Base-by-base conservation (phyloP, 30 jellyfish, hydroid and myxozoan species). In the Turritopsis dohrnii region DNA sequence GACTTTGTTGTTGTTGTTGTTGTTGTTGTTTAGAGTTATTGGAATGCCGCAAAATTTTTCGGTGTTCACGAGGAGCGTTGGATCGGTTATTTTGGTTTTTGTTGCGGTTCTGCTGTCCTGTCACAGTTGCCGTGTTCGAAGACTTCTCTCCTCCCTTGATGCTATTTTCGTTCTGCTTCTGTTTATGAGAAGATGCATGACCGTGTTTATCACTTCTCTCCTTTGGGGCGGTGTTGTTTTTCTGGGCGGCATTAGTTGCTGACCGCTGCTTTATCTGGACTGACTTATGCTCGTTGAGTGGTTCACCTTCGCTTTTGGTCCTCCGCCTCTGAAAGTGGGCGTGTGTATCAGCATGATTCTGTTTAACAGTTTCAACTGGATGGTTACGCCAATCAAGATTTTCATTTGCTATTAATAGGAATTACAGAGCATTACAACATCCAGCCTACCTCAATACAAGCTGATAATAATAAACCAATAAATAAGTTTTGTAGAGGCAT, bases 81-180 rank as follows among this genome's bases (percentile, higher is more conserved):
- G 30, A 76, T 25, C 71, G 90, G 86, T 87, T 69, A 89, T 85
- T 85, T 81, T 41, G 95, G 89, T 22, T 90, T 82, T 79, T 90
- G 75, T 72, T 53, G 81, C 65, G 81, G 18, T 71, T 53, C 23
- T 30, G 87, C 21, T 80, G 87, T 8, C 65, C 60, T 30, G 54
- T 26, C 21, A 84, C 18, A 23, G 52, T 26, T 26, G 65, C 23
- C 18, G 41, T 20, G 79, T 23, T 76, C 29, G 41, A 28, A 24
- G 79, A 25, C 24, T 30, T 26, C 53, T 79, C 54, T 20, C 30
- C 79, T 20, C 52, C 79, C 76, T 79, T 79, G 30, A 13, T 0
- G 52, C 21, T 21, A 30, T 24, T 76, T 16, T 53, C 79, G 52
- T 79, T 79, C 53, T 79, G 85, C 24, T 79, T 79, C 7, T 23